These are phyloP conservation scores for Osmoderma eremita DNA, from an alignment of 2,888 invertebrate species.

Conservation along the genomic window DNA sequence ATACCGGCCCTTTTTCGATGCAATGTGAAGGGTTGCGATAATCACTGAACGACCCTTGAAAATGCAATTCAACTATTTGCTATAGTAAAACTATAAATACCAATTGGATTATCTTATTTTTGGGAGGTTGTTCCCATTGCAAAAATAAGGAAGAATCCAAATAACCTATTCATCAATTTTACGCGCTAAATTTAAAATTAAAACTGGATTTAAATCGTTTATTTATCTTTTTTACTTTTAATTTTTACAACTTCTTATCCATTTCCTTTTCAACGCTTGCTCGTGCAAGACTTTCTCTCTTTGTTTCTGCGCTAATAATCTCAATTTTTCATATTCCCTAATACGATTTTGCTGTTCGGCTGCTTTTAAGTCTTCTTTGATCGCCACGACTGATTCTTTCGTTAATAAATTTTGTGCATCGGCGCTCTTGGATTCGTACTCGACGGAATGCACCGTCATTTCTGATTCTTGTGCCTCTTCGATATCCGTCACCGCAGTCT, in stretches of 20 bases:
- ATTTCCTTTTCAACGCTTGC: conserved; percentile 37
- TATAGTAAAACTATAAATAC: too few relatives aligned
- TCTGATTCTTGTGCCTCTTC: conserved; percentile 1
- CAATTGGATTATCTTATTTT: too few relatives aligned
- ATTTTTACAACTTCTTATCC: conserved; percentile 44
- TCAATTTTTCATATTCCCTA: conserved; percentile 40
- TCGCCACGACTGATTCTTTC: neutral
- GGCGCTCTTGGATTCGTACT: neutral
- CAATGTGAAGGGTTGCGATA: too few relatives aligned
- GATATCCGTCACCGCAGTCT: conserved; percentile 44
- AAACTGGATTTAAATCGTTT: neutral
- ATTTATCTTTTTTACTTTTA: conserved; percentile 12
- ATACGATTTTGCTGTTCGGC: conserved; percentile 12
- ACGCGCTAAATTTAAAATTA: too few relatives aligned
- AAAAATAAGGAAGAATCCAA: too few relatives aligned
- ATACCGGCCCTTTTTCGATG: too few relatives aligned
- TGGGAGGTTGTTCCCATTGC: too few relatives aligned
- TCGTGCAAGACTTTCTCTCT: conserved; percentile 34
- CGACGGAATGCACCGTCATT: neutral
- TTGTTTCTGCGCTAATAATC: conserved; percentile 41
- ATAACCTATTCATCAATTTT: too few relatives aligned
- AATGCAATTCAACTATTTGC: too few relatives aligned
- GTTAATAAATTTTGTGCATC: neutral
- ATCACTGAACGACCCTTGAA: too few relatives aligned
- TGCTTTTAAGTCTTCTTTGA: conserved; percentile 1